phyloP scores from a whole-genome alignment of 2,888 invertebrate genomes.

The Tipula helvola region DNA sequence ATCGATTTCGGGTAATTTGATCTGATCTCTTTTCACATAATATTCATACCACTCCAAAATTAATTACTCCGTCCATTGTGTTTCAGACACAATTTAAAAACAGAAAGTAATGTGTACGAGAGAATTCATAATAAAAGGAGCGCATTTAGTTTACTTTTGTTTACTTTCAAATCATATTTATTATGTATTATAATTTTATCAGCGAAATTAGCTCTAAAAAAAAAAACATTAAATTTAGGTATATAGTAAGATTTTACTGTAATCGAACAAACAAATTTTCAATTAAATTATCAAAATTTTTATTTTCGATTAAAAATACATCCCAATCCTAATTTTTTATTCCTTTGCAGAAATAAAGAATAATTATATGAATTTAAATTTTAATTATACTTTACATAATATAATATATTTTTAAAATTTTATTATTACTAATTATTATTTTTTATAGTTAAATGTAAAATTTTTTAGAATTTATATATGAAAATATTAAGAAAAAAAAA shows the following conservation, averaged over 20 bases:
- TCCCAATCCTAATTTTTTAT: neutral
- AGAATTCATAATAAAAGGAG: neutral
- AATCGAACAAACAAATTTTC: neutral
- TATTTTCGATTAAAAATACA: neutral
- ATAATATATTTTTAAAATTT: neutral
- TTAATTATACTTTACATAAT: neutral
- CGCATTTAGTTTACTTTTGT: neutral
- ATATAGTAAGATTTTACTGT: neutral
- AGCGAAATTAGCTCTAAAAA: neutral
- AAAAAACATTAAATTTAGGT: neutral
- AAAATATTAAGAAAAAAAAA: neutral
- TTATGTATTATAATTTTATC: neutral
- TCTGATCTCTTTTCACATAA: neutral
- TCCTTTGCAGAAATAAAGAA: neutral
- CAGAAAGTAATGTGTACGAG: neutral
- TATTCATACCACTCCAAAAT: neutral
- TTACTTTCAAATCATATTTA: neutral
- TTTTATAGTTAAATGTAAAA: neutral
- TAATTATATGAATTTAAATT: neutral
- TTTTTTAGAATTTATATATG: conserved; percentile 4
- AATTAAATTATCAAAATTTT: neutral
- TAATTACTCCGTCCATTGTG: neutral
- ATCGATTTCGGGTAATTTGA: neutral
- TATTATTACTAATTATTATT: neutral
- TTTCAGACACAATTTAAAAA: neutral